These are phyloP conservation scores for Spodoptera litura DNA, from an alignment of 1,140 invertebrate species.

Conservation along the genomic window DNA sequence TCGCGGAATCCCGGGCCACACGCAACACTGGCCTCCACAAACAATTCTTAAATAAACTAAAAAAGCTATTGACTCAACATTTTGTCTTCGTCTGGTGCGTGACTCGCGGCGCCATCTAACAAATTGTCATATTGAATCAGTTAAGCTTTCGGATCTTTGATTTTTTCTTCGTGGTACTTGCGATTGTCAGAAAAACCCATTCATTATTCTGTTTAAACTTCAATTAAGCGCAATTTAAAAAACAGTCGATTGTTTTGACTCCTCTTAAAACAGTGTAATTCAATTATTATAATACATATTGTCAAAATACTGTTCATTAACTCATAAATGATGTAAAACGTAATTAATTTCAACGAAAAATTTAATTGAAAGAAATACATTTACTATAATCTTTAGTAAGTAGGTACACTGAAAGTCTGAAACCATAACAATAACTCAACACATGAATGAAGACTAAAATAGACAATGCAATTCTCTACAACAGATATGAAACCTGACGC, in stretches of 20 bases:
- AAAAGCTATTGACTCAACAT: constrained; percentile 39
- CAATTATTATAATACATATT: not conserved
- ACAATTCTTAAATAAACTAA: constrained; percentile 44
- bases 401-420: no score
- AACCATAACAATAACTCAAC: not conserved
- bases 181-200: not conserved
- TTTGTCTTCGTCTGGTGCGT: constrained; percentile 33
- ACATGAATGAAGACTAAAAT: no score
- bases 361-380: no score
- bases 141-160: not conserved
- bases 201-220: not conserved
- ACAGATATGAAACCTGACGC: not conserved
- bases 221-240: not conserved
- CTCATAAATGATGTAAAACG: not conserved
- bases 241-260: not conserved
- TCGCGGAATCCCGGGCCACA: constrained; percentile 52
- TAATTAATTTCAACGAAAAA: no score
- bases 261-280: not conserved
- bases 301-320: not conserved
- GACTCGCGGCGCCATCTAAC: constrained; percentile 43
- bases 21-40: constrained; percentile 43
- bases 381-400: no score
- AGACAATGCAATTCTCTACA: not conserved
- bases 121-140: constrained; percentile 20
- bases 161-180: not conserved